These are phyloP conservation scores for Philypnodon macrostomus DNA, from an alignment of 2,797 vertebrate genomes.

Conservation along the genomic window DNA sequence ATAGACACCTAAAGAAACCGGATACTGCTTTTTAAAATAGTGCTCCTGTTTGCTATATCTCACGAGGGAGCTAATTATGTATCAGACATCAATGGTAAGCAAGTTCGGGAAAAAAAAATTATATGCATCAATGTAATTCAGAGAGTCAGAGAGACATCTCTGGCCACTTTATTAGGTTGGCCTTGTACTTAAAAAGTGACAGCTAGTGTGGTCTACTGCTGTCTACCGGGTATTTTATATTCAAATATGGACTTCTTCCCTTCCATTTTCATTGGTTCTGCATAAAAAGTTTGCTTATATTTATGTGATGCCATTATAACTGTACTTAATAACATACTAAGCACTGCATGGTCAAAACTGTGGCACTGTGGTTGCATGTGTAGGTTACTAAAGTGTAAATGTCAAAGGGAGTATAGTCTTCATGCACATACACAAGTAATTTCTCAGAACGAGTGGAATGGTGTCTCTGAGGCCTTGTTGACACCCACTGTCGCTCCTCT, in stretches of 20 bases:
- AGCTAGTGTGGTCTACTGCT: no score
- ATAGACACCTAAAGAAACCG: constrained; percentile 32
- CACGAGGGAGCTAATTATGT: constrained; percentile 8
- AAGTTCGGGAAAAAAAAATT: no score
- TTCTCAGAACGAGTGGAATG: constrained; percentile 54
- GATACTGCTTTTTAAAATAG: constrained; percentile 56
- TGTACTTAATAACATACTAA: no score
- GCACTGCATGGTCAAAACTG: no score
- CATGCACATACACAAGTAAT: constrained; percentile 9
- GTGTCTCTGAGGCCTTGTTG: constrained; percentile 53
- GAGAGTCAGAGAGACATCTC: not conserved
- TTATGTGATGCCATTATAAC: no score
- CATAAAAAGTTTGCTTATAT: no score
- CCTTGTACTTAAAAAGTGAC: no score
- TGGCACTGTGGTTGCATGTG: not conserved
- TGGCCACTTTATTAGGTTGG: no score
- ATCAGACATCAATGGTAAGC: not conserved
- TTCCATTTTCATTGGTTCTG: no score
- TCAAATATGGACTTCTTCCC: no score
- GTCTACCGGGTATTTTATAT: no score
- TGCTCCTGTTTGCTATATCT: constrained; percentile 23
- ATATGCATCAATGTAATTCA: not conserved
- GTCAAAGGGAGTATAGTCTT: constrained; percentile 1
- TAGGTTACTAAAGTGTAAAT: not conserved
- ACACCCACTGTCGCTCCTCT: constrained; percentile 50